Evolutionary conservation across 2,113 vertebrate genomes (phyloP).

Genomic region (Cyprinodon variegatus): DNA sequence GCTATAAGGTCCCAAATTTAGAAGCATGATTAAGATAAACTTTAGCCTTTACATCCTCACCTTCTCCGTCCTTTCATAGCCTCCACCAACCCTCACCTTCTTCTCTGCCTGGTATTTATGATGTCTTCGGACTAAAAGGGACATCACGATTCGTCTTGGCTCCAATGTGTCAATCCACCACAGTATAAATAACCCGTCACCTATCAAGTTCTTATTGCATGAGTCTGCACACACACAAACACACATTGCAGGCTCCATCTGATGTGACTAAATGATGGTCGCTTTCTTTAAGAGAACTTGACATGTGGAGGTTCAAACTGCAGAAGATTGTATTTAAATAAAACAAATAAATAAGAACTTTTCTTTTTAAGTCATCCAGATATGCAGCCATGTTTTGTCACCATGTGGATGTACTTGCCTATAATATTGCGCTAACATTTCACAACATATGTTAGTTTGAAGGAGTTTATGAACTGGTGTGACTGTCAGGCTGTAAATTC

Average conservation of each 20-base stretch:
- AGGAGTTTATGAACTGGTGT: slow-evolving; percentile 3
- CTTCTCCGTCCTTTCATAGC: slow-evolving; percentile 3
- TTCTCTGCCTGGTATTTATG: slow-evolving; percentile 41
- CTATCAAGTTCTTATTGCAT: slow-evolving; percentile 50
- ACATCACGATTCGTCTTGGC: slow-evolving; percentile 58
- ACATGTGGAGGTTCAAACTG: background rate
- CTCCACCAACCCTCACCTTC: slow-evolving; percentile 4
- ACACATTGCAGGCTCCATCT: background rate
- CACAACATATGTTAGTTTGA: background rate
- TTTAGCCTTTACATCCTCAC: slow-evolving; percentile 13
- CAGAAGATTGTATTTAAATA: background rate
- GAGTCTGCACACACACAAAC: slow-evolving; percentile 17
- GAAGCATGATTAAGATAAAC: slow-evolving; percentile 33
- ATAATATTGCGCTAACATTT: slow-evolving; percentile 8
- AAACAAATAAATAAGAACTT: background rate
- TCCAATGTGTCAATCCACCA: slow-evolving; percentile 42
- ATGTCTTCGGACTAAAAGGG: slow-evolving; percentile 42
- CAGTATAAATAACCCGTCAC: slow-evolving; percentile 60
- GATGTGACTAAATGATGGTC: slow-evolving; percentile 1
- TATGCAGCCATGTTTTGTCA: background rate
- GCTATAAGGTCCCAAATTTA: slow-evolving; percentile 53
- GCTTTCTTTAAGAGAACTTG: background rate
- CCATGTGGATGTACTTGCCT: background rate
- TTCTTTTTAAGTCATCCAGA: background rate
- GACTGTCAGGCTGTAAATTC: background rate